Evolutionary conservation across 2,797 vertebrate species (phyloP).

Genomic region (Catamblyrhynchus diadema): DNA sequence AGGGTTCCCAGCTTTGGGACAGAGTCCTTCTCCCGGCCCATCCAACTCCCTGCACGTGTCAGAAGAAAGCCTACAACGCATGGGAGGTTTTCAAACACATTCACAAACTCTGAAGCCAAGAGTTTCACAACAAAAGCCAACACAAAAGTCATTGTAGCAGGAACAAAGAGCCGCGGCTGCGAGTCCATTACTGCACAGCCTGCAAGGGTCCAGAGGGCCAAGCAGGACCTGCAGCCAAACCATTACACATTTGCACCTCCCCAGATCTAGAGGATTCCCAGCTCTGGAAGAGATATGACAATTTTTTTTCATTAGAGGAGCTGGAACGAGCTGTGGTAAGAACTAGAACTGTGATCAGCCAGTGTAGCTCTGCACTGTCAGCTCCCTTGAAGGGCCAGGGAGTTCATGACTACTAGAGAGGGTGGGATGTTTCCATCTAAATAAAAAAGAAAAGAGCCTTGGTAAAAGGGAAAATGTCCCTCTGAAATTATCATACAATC

Average conservation of each 20-base stretch:
- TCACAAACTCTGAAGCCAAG: neutral
- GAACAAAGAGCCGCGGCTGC: neutral
- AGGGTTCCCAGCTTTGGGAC: neutral
- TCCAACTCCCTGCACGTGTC: accelerated
- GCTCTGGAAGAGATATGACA: neutral
- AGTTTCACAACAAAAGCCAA: slow-evolving; percentile 6
- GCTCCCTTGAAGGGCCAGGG: accelerated
- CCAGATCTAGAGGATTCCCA: neutral
- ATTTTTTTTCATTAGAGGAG: neutral
- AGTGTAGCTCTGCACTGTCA: neutral
- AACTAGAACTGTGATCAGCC: neutral
- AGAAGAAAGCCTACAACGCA: neutral
- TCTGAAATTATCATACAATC: neutral
- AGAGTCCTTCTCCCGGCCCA: accelerated
- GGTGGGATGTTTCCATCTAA: neutral
- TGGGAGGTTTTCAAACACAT: neutral
- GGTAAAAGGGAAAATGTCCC: neutral
- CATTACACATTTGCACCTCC: neutral
- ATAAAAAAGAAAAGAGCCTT: neutral
- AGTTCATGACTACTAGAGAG: accelerated
- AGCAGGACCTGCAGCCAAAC: neutral
- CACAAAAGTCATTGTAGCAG: neutral
- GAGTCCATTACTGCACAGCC: neutral
- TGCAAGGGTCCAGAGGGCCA: neutral
- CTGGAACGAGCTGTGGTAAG: neutral